These are phyloP conservation scores for Centropus unirufus DNA, from an alignment of 2,113 vertebrate species.

Conservation along the genomic window DNA sequence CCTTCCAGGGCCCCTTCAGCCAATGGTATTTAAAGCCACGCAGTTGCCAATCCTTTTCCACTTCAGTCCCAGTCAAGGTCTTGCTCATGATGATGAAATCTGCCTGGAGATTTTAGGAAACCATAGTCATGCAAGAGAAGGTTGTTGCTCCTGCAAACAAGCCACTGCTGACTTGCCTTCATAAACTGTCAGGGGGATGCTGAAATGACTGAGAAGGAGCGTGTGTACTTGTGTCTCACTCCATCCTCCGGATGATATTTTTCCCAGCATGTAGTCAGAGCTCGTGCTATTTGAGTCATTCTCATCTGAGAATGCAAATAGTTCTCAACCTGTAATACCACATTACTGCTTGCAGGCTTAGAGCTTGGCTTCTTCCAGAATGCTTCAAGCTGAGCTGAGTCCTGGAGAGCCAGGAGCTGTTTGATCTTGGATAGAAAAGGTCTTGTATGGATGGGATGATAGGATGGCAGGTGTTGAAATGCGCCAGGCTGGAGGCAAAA, in stretches of 20 bases:
- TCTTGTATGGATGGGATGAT: neutral
- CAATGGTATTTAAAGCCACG: neutral
- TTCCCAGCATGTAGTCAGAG: constrained; percentile 45
- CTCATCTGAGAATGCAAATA: constrained; percentile 52
- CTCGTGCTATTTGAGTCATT: constrained; percentile 60
- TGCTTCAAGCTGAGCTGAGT: neutral
- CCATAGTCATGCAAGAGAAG: neutral
- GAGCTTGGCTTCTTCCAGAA: neutral
- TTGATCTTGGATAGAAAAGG: rapidly evolving
- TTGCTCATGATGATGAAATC: neutral
- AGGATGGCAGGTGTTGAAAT: neutral
- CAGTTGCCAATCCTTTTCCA: neutral
- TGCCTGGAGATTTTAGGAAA: constrained; percentile 12
- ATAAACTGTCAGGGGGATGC: neutral
- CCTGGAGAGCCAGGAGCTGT: neutral
- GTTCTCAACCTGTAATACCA: neutral
- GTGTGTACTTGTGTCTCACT: constrained; percentile 45
- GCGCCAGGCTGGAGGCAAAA: neutral
- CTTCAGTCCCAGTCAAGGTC: neutral
- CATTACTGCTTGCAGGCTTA: neutral
- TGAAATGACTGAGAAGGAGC: neutral
- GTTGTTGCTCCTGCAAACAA: constrained; percentile 1
- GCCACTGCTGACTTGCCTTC: neutral
- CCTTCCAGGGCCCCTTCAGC: neutral
- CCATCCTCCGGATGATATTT: constrained; percentile 51